phyloP scores from a whole-genome alignment of 2,888 invertebrate species.

The Cryptus viduatorius region DNA sequence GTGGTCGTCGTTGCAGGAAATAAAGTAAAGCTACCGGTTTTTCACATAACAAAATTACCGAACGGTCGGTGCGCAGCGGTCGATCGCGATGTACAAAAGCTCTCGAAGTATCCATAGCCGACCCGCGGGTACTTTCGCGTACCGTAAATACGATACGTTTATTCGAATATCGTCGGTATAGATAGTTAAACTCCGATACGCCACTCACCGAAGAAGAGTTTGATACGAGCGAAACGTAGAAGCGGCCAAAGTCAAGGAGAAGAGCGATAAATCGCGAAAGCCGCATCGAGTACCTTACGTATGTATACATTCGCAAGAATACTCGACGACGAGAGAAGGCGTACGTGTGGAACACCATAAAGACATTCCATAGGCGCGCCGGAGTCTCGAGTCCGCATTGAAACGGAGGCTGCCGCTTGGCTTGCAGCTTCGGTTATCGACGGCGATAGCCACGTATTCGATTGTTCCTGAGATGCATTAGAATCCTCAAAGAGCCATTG shows the following conservation, averaged over 20 bases:
- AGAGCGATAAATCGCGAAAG: slow-evolving; percentile 63
- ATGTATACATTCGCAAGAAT: slow-evolving; percentile 34
- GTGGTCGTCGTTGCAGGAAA: slow-evolving; percentile 53
- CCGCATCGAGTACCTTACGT: not conserved
- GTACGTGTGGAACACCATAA: slow-evolving; percentile 65
- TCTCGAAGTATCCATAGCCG: not conserved
- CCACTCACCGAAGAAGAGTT: not conserved
- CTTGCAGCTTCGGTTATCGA: slow-evolving; percentile 54
- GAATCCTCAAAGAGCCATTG: slow-evolving; percentile 27
- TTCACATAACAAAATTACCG: slow-evolving; percentile 64
- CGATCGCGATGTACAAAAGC: not conserved
- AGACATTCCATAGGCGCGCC: slow-evolving; percentile 69
- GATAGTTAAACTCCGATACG: slow-evolving; percentile 7
- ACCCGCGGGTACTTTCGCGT: not conserved
- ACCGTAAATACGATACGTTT: not conserved
- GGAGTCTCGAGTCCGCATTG: slow-evolving; percentile 55
- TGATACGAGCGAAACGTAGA: slow-evolving; percentile 31
- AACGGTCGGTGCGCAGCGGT: slow-evolving; percentile 22
- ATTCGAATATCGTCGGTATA: slow-evolving; percentile 21
- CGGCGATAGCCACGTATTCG: slow-evolving; percentile 39
- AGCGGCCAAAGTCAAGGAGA: slow-evolving; percentile 54
- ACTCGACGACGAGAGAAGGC: slow-evolving; percentile 20
- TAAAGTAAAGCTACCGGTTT: slow-evolving; percentile 62
- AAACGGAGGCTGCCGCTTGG: slow-evolving; percentile 52
- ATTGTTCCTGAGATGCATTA: slow-evolving; percentile 55